These are phyloP conservation scores for Acipenser ruthenus DNA, from an alignment of 2,797 vertebrate genomes.

Conservation along the genomic window DNA sequence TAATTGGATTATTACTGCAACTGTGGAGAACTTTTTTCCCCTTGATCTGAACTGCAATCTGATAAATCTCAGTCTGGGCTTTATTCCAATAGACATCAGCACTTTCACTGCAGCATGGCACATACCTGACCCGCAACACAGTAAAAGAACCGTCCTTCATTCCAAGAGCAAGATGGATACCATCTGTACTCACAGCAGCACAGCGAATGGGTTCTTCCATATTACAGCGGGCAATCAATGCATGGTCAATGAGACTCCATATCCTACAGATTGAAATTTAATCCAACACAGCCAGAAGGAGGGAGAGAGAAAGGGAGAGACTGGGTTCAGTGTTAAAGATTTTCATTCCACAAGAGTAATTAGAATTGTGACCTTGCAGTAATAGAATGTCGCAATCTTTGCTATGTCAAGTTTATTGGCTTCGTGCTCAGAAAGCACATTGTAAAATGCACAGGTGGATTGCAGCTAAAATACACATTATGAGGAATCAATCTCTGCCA, in stretches of 20 bases:
- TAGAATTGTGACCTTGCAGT: not conserved
- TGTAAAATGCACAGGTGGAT: no score
- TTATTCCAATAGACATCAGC: no score
- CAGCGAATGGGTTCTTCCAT: constrained; percentile 97
- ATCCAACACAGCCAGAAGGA: not conserved
- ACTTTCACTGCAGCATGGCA: not conserved
- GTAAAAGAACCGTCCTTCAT: constrained; percentile 99
- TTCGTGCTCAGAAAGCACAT: no score
- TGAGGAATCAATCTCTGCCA: no score
- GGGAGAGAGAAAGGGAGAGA: not conserved
- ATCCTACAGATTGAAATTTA: constrained; percentile 60
- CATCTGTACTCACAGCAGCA: constrained; percentile 87
- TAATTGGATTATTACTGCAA: no score
- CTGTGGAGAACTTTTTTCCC: no score
- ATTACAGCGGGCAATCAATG: constrained; percentile 93
- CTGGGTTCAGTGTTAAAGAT: not conserved
- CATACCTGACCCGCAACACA: constrained; percentile 88
- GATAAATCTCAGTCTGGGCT: no score
- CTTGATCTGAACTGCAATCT: no score
- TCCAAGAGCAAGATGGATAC: constrained; percentile 89
- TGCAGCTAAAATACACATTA: no score
- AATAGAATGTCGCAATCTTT: no score
- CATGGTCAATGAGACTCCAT: constrained; percentile 96
- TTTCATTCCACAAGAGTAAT: not conserved
- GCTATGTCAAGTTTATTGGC: no score